Evolutionary conservation across 2,888 invertebrate species (phyloP), one percentile per base, ranked within the genome.

Genomic region (Cerastis rubricosa): DNA sequence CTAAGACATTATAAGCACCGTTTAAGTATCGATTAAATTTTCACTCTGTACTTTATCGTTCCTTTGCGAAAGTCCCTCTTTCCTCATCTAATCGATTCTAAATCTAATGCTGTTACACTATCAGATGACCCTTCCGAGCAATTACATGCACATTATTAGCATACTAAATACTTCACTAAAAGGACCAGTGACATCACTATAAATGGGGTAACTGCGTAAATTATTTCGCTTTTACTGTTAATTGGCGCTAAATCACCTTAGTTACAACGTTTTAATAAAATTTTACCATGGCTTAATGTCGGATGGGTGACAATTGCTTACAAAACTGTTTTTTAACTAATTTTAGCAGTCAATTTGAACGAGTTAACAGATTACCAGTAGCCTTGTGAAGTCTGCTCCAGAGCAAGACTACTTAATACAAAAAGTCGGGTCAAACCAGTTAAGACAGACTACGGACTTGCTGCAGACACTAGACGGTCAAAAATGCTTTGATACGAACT

Each of bases 161-260:
- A 76, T 77, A 74, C 68, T 74, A 76, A 76, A 65, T 75, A 51
- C 51, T 63, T 45, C 17, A 47, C 51, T 79, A 51, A 69, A 64
- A 74, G 73, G 35, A 61, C 19, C 59, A 70, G 49, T 72, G 71
- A 81, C 71, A 74, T 72, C 63, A 76, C 51, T 71, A 71, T 40
- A 40, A 29, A 57, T 12, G 67, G 25, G 9, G n/a, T 47, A 54
- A 77, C 40, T 70, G 40, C 45, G 66, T 71, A 69, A 74, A 74
- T 81, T 71, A 72, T 59, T 81, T 69, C 57, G 71, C 73, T 84
- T 85, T 85, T 73, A 78, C 78, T 63, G 14, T 54, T 85, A n/a
- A 83, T 83, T 82, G 63, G 71, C 7, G 35, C 43, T 83, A 25
- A 49, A 70, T 54, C 71, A 71, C 49, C 29, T 76, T 29, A 51